Conservation (phyloP, 2,888 invertebrate genomes). For the Artemia sinica region DNA sequence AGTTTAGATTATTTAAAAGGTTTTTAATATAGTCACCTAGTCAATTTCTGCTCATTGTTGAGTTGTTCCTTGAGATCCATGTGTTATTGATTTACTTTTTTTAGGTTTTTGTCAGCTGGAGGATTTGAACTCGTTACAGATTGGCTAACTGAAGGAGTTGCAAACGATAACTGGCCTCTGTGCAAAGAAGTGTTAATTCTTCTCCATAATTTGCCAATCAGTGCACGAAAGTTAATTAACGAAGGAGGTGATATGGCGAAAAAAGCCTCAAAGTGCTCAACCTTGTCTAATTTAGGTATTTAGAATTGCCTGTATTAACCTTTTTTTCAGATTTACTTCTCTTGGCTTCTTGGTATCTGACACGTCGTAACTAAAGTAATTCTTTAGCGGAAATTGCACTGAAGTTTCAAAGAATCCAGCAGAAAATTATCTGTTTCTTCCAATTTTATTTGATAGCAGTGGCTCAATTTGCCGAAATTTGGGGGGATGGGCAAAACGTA, state of each 20-base stretch:
- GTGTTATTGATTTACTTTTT: background rate
- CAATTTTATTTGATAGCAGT: too few species aligned
- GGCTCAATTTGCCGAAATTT: too few species aligned
- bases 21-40: too few species aligned
- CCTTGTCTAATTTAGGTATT: background rate
- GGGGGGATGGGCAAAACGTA: too few species aligned
- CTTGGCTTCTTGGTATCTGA: too few species aligned
- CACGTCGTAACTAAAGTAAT: too few species aligned
- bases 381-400: too few species aligned
- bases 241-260: background rate
- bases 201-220: background rate
- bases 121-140: background rate
- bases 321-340: too few species aligned
- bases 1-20: too few species aligned
- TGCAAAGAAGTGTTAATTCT: background rate
- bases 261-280: background rate
- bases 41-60: background rate
- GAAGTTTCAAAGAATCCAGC: too few species aligned
- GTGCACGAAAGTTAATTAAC: constrained; percentile 2
- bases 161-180: background rate
- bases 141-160: constrained; percentile 9
- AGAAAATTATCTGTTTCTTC: too few species aligned
- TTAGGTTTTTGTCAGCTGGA: constrained; percentile 9
- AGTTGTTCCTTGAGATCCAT: background rate
- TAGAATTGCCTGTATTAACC: background rate